Evolutionary conservation across 2,797 vertebrate genomes (phyloP).

Genomic region (Acanthurus tractus): DNA sequence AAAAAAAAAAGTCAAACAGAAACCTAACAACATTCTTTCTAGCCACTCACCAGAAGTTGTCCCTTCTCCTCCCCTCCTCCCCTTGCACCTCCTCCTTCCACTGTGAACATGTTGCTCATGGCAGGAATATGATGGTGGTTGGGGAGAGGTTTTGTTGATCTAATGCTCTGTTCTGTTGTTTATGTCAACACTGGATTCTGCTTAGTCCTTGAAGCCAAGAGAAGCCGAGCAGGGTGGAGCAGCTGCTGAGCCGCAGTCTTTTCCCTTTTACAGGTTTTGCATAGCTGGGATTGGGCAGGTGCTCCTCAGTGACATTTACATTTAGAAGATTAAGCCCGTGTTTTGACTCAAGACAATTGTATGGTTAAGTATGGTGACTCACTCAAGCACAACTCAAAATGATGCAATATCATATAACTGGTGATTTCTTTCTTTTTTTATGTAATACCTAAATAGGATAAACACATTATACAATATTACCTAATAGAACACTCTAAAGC

Average conservation of each 20-base stretch:
- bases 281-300: conserved; percentile 56
- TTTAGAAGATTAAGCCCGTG: too few relatives aligned
- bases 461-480: neutral
- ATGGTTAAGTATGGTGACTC: neutral
- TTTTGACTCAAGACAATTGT: neutral
- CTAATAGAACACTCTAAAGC: neutral
- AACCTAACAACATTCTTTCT: neutral
- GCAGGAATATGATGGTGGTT: conserved; percentile 14
- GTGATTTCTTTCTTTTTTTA: neutral
- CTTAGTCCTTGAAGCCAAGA: conserved; percentile 29
- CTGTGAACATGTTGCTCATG: neutral
- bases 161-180: conserved; percentile 45
- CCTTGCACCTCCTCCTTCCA: neutral
- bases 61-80: fast-evolving
- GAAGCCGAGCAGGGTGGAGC: conserved; percentile 34
- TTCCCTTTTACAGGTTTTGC: neutral
- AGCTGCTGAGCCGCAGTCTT: conserved; percentile 15
- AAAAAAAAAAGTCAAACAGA: neutral
- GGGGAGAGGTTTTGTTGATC: conserved; percentile 37
- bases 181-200: conserved; percentile 44
- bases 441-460: too few relatives aligned
- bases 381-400: neutral
- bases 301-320: neutral
- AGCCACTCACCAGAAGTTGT: neutral
- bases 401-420: neutral